Conservation (phyloP, 1,140 invertebrate genomes). For the Drosophila subobscura region DNA sequence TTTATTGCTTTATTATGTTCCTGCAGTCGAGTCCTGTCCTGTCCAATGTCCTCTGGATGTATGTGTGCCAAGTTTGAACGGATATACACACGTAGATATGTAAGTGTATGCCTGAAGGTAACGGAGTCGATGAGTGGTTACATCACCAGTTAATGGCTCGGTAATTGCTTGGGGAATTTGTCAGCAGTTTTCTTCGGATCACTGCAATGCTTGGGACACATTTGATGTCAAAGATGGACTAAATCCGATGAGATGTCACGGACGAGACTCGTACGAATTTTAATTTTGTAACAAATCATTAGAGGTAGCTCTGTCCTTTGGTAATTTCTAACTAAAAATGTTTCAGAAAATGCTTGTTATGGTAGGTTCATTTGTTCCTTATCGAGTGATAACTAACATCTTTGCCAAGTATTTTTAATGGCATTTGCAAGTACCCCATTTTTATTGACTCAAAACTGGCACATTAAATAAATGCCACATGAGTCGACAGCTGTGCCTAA, state of each 20-base stretch:
- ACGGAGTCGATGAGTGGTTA: slow-evolving; percentile 39
- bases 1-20: slow-evolving; percentile 78
- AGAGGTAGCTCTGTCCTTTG: too few species aligned
- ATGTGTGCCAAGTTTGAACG: not conserved
- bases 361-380: too few species aligned
- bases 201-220: slow-evolving; percentile 5
- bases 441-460: too few species aligned
- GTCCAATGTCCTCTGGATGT: slow-evolving; percentile 6
- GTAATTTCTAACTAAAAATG: too few species aligned
- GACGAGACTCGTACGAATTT: not conserved
- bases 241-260: too few species aligned
- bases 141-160: slow-evolving; percentile 36
- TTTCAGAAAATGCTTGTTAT: too few species aligned
- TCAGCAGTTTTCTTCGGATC: not conserved
- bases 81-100: slow-evolving; percentile 1
- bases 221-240: not conserved
- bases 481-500: too few species aligned
- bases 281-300: not conserved
- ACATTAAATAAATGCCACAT: too few species aligned
- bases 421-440: too few species aligned
- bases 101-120: slow-evolving; percentile 2
- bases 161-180: slow-evolving; percentile 30
- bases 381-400: too few species aligned
- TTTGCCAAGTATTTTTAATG: too few species aligned
- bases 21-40: slow-evolving; percentile 34